These are phyloP conservation scores for Corythornis vintsioides DNA, from an alignment of 2,113 vertebrate genomes.

Conservation along the genomic window DNA sequence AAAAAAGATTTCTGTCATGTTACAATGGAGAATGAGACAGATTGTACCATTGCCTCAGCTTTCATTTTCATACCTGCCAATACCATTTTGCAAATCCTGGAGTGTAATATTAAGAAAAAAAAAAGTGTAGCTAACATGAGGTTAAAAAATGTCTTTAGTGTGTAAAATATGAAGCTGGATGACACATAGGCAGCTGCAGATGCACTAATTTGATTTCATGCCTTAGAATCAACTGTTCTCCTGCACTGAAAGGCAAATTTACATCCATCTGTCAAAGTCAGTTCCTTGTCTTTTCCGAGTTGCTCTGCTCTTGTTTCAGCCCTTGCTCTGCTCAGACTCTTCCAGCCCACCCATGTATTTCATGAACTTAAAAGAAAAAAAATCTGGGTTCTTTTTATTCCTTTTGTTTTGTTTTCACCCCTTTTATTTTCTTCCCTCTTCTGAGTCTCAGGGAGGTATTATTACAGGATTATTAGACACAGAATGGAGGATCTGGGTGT, in stretches of 20 bases:
- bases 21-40: conserved; percentile 44
- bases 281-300: conserved; percentile 65
- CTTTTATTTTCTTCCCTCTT: background rate
- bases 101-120: background rate
- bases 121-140: conserved; percentile 43
- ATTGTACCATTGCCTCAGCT: conserved; percentile 8
- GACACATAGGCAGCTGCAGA: conserved; percentile 81
- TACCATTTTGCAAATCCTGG: conserved; percentile 18
- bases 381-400: background rate
- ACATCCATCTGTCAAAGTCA: conserved; percentile 75
- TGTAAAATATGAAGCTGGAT: conserved; percentile 65
- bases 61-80: conserved; percentile 61
- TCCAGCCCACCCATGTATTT: background rate
- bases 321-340: conserved; percentile 18
- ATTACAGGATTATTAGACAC: background rate
- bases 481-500: background rate
- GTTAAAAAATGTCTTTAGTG: conserved; percentile 73
- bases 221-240: conserved; percentile 74
- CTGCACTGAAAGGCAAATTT: conserved; percentile 74
- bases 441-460: background rate
- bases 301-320: conserved; percentile 29
- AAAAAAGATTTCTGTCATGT: conserved; percentile 10
- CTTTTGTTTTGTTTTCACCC: background rate
- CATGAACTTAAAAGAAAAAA: background rate
- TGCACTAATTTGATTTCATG: conserved; percentile 93